phyloP scores from a whole-genome alignment of 1,140 invertebrate species.

The Hestina assimilis region DNA sequence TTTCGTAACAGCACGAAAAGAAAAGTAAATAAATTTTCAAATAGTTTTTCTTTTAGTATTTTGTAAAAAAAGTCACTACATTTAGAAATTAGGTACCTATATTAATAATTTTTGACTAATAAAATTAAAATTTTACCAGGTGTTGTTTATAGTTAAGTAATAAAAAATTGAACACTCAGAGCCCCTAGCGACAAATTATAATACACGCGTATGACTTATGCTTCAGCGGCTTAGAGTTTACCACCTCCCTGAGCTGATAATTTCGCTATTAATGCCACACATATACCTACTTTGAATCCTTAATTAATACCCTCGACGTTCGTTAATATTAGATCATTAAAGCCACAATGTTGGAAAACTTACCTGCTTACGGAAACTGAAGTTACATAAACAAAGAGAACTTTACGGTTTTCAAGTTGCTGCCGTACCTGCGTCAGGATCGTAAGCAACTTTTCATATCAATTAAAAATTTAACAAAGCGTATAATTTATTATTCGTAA shows the following conservation, averaged over 20 bases:
- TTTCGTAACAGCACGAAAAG: no score
- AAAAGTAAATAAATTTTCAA: no score
- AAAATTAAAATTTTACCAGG: no score
- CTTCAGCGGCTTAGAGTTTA: neutral
- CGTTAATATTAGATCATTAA: conserved; percentile 77
- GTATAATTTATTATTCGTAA: conserved; percentile 15
- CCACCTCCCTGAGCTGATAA: neutral
- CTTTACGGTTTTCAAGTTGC: conserved; percentile 62
- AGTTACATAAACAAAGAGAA: conserved; percentile 72
- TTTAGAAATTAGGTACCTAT: no score
- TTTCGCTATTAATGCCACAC: neutral
- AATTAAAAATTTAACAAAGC: conserved; percentile 67
- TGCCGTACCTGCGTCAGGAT: conserved; percentile 63
- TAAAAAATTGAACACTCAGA: no score
- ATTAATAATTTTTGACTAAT: no score
- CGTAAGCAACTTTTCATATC: conserved; percentile 61
- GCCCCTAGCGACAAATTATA: no score
- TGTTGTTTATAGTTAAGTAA: no score
- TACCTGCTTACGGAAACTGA: conserved; percentile 63
- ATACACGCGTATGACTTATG: neutral
- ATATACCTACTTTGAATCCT: conserved; percentile 49
- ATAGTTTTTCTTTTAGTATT: no score
- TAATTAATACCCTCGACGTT: conserved; percentile 73
- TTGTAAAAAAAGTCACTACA: no score
- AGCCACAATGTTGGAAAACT: conserved; percentile 74